Percentiles rank a stretch among this genome's conserved stretches.
Evolutionary conservation across 2,888 invertebrate species (phyloP).

Genomic region (Epinotia demarniana): DNA sequence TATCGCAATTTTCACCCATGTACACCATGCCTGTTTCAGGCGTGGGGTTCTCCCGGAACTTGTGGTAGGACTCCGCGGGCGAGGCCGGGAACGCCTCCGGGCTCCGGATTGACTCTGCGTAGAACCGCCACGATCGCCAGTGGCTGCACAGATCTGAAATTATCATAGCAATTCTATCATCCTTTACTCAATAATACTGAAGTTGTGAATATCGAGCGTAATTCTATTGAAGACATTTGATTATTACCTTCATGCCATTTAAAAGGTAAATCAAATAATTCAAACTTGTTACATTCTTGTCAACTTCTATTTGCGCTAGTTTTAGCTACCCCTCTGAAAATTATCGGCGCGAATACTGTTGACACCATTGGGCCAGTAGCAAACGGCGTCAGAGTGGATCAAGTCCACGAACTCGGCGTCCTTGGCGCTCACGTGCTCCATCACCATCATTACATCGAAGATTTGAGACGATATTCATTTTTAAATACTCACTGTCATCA

Average conservation of each 20-base stretch:
- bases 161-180: neutral
- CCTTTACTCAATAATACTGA: neutral
- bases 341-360: conserved; percentile 77
- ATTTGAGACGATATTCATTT: conserved; percentile 75
- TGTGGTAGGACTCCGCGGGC: conserved; percentile 81
- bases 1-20: conserved; percentile 78
- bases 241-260: too few relatives aligned
- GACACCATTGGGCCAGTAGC: conserved; percentile 86
- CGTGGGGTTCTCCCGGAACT: conserved; percentile 80
- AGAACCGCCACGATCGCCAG: conserved; percentile 86
- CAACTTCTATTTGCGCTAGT: too few relatives aligned
- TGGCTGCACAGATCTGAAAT: conserved; percentile 85
- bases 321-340: too few relatives aligned
- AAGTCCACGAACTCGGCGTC: conserved; percentile 87
- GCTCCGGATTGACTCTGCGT: conserved; percentile 83
- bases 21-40: conserved; percentile 78
- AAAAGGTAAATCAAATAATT: too few relatives aligned
- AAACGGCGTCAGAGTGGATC: conserved; percentile 88
- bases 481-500: conserved; percentile 72
- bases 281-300: too few relatives aligned
- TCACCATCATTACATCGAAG: conserved; percentile 64
- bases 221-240: too few relatives aligned
- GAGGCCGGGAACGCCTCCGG: conserved; percentile 83
- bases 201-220: too few relatives aligned
- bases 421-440: conserved; percentile 78